These are phyloP conservation scores for Asteroscopus sphinx DNA, from an alignment of 2,888 invertebrate genomes.

Conservation along the genomic window DNA sequence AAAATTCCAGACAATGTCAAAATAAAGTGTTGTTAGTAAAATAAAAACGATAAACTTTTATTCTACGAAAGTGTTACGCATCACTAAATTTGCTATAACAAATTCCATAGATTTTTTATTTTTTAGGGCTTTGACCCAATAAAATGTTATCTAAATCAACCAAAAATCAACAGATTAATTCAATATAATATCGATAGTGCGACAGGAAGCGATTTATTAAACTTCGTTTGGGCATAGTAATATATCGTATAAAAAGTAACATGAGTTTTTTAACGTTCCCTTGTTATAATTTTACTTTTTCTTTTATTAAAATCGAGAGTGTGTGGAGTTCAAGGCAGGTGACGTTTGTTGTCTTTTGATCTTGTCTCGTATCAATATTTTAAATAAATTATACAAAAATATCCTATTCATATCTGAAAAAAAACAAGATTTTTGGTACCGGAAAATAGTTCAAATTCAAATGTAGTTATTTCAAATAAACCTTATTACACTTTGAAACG, in stretches of 20 bases:
- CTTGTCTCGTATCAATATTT: slow-evolving; percentile 20
- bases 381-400: slow-evolving; percentile 7
- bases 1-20: too few species aligned
- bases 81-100: too few species aligned
- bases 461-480: too few species aligned
- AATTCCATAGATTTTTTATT: too few species aligned
- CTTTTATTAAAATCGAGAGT: slow-evolving; percentile 56
- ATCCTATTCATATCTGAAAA: too few species aligned
- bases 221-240: slow-evolving; percentile 75
- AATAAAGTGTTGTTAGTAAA: too few species aligned
- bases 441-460: too few species aligned
- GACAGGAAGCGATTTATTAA: slow-evolving; percentile 85
- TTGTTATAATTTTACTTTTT: slow-evolving; percentile 59
- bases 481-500: too few species aligned
- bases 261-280: slow-evolving; percentile 64
- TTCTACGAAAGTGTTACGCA: too few species aligned
- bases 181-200: slow-evolving; percentile 69
- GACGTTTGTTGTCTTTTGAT: slow-evolving; percentile 47
- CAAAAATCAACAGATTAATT: slow-evolving; percentile 6
- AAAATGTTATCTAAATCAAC: slow-evolving; percentile 30
- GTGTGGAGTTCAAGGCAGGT: slow-evolving; percentile 47
- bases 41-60: too few species aligned
- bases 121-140: neutral
- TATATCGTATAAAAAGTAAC: slow-evolving; percentile 72
- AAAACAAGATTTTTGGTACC: too few species aligned